These are phyloP conservation scores for Zhuqinia jingwanae DNA, from an alignment of 2,888 invertebrate genomes.

Conservation along the genomic window DNA sequence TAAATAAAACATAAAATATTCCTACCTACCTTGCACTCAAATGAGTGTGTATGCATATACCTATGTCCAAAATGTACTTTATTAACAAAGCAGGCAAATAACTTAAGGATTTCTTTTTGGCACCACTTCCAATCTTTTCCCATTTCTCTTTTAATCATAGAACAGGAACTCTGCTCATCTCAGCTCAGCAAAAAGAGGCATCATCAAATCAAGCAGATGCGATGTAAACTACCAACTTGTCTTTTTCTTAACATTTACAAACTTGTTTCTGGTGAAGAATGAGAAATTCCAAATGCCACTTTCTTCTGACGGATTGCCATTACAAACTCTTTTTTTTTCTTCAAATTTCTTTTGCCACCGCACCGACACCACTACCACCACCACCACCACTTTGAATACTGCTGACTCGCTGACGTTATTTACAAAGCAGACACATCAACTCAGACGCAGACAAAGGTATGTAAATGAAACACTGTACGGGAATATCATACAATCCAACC, in stretches of 20 bases:
- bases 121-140: conserved; percentile 45
- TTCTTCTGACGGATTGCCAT: conserved; percentile 58
- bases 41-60: not conserved
- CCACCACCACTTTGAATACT: not conserved
- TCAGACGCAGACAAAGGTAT: too few species aligned
- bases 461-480: too few species aligned
- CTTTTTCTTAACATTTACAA: conserved; percentile 25
- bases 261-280: conserved; percentile 53
- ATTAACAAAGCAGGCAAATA: conserved; percentile 42
- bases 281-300: conserved; percentile 69
- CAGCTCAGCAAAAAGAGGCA: too few species aligned
- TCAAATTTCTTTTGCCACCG: conserved; percentile 23
- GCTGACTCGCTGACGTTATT: not conserved
- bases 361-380: conserved; percentile 11
- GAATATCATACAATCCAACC: not conserved
- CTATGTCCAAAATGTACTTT: not conserved
- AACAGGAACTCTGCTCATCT: too few species aligned
- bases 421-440: not conserved
- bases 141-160: not conserved
- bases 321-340: conserved; percentile 30
- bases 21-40: not conserved
- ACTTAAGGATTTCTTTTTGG: conserved; percentile 57
- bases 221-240: not conserved
- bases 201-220: conserved; percentile 24
- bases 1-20: not conserved